Conservation (phyloP, 1,140 invertebrate species). For the Yoshiicerus persimilis region DNA sequence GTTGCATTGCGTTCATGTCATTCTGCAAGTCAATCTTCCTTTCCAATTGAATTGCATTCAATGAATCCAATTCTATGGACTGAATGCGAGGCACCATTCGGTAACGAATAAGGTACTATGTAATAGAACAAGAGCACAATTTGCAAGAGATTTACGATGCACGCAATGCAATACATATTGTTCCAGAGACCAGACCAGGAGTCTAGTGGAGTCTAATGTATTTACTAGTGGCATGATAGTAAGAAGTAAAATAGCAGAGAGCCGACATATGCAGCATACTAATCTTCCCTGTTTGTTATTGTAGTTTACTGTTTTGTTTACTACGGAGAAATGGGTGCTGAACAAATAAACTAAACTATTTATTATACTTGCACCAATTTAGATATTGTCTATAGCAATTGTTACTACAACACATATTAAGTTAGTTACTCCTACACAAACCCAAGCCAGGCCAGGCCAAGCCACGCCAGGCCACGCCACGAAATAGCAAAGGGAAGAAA, state of each 20-base stretch:
- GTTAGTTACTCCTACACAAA: too few relatives aligned
- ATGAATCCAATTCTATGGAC: not conserved
- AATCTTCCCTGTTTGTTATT: too few relatives aligned
- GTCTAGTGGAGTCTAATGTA: too few relatives aligned
- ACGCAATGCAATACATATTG: conserved; percentile 1
- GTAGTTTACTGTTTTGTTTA: not conserved
- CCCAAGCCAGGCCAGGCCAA: too few relatives aligned
- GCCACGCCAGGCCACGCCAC: too few relatives aligned
- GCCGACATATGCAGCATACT: too few relatives aligned
- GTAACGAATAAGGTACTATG: not conserved
- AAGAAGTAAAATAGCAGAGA: too few relatives aligned
- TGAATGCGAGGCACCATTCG: not conserved
- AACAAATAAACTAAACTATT: not conserved
- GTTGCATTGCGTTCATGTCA: not conserved
- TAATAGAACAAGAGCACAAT: not conserved
- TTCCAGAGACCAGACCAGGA: not conserved
- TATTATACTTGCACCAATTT: too few relatives aligned
- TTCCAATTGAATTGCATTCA: not conserved
- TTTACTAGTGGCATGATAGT: too few relatives aligned
- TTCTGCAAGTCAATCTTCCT: not conserved
- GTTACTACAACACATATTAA: too few relatives aligned
- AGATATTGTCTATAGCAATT: too few relatives aligned
- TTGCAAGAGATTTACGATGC: conserved; percentile 11
- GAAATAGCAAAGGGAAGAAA: too few relatives aligned
- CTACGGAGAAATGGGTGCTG: not conserved